Evolutionary conservation across 35 echinoderm and acorn worm species (phyloP), one percentile per base, ranked within the genome.

Genomic region (Ophiothrix spiculata): DNA sequence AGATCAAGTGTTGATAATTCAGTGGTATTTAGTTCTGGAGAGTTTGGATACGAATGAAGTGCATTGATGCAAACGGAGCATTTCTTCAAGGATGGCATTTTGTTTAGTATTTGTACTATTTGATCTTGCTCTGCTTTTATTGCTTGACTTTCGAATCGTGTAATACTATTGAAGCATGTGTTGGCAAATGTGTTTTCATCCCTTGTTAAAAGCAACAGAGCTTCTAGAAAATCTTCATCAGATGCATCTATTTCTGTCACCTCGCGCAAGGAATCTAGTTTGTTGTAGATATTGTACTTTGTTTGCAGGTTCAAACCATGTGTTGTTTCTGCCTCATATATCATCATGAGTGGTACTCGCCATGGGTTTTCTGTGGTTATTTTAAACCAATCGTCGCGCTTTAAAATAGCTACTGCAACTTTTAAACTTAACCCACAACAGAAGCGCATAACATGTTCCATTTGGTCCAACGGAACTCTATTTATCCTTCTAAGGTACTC

Each of bases 391-490:
- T 25, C 4, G 34, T 34, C 37, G 25, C 19, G 32, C 16, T 23
- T 0, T n/a, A 83, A 0, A 12, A 83, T 35, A 21, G 29, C 10
- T 60, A 32, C 31, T 25, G 46, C 81, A 16, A n/a, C 31, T 1
- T 73, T 60, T 0, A 1, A 25, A 37, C 69, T 36, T 28, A 84
- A n/a, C 0, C 81, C 81, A 60, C 81, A 60, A 37, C 81, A 64
- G 32, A 83, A 83, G 1, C 81, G 37, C 31, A 83, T 4, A 23
- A 83, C 12, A 37, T 64, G 38, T 83, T 37, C 81, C 31, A 83
- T 33, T 36, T 37, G 34, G 37, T 83, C 81, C 11, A 83, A 38
- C 15, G 41, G 31, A 4, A 38, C 40, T 11, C 33, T 14, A 45
- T 46, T 29, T 45, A 64, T 60, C 23, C 21, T 14, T 64, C 45